Evolutionary conservation across 64 coral and sea anemone genomes (phyloP).

Genomic region (Hydrozoanthus tunicans): DNA sequence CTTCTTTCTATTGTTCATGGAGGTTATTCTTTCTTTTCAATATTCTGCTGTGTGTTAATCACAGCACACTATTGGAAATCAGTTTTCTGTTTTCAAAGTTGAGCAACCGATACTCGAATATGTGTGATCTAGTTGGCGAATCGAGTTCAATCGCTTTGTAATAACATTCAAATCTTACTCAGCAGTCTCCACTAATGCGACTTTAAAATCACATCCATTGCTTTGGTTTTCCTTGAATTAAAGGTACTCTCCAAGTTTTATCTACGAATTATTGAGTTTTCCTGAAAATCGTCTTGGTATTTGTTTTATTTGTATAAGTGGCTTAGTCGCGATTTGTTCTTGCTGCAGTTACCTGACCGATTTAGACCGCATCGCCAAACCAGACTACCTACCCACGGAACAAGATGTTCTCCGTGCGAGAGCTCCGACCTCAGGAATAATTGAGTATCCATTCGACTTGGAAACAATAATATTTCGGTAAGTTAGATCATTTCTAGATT

Average conservation of each 20-base stretch:
- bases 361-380: slow-evolving; percentile 90
- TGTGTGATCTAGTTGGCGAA: background rate
- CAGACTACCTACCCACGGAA: slow-evolving; percentile 92
- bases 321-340: background rate
- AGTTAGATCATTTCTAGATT: slow-evolving; percentile 37
- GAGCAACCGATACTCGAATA: slow-evolving; percentile 28
- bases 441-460: slow-evolving; percentile 95
- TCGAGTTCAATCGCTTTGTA: background rate
- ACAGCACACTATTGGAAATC: slow-evolving; percentile 43
- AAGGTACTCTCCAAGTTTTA: background rate
- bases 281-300: background rate
- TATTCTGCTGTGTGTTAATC: slow-evolving; percentile 16
- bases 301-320: background rate
- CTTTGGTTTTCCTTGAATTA: background rate
- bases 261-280: background rate
- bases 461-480: slow-evolving; percentile 99
- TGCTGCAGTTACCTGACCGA: slow-evolving; percentile 89
- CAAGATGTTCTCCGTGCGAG: slow-evolving; percentile 92
- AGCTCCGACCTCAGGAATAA: slow-evolving; percentile 95
- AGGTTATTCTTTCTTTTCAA: slow-evolving; percentile 10
- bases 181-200: background rate
- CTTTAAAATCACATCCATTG: background rate
- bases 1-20: background rate
- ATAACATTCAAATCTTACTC: background rate
- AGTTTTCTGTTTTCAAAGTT: slow-evolving; percentile 8